A percentile compares a stretch with the other conserved stretches of the same genome.
These are phyloP conservation scores for Neocrepidodera transversa DNA, from an alignment of 2,888 invertebrate genomes.

Conservation along the genomic window DNA sequence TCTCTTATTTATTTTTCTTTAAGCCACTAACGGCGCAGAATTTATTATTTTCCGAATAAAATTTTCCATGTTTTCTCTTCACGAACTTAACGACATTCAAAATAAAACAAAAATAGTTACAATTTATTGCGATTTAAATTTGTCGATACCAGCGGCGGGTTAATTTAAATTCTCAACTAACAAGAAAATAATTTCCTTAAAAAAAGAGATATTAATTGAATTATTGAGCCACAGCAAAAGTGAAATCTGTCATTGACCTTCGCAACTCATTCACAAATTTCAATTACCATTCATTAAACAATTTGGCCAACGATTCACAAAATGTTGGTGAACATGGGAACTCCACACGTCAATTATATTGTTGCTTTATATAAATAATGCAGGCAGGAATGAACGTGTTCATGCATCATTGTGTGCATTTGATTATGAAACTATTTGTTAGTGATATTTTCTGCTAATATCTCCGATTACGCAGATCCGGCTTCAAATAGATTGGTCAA, in stretches of 20 bases:
- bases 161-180: background rate
- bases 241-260: slow-evolving; percentile 10
- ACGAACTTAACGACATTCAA: slow-evolving; percentile 42
- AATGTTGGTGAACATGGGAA: slow-evolving; percentile 2
- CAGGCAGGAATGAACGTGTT: background rate
- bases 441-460: slow-evolving; percentile 47
- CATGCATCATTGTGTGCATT: slow-evolving; percentile 35
- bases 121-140: slow-evolving; percentile 51
- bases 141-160: too few species aligned
- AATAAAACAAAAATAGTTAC: slow-evolving; percentile 50
- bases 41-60: slow-evolving; percentile 19
- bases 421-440: slow-evolving; percentile 40
- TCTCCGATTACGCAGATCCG: too few species aligned
- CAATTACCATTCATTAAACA: slow-evolving; percentile 7
- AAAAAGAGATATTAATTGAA: too few species aligned
- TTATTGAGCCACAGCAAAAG: too few species aligned
- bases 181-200: too few species aligned
- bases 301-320: background rate
- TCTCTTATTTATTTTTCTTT: slow-evolving; percentile 16
- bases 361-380: slow-evolving; percentile 18
- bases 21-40: slow-evolving; percentile 10
- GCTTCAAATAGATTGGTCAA: too few species aligned
- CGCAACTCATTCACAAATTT: slow-evolving; percentile 10
- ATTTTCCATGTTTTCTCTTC: slow-evolving; percentile 36
- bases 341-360: slow-evolving; percentile 1